These are phyloP conservation scores for Tapirus terrestris DNA, from an alignment of 2,113 vertebrate species.

Conservation along the genomic window DNA sequence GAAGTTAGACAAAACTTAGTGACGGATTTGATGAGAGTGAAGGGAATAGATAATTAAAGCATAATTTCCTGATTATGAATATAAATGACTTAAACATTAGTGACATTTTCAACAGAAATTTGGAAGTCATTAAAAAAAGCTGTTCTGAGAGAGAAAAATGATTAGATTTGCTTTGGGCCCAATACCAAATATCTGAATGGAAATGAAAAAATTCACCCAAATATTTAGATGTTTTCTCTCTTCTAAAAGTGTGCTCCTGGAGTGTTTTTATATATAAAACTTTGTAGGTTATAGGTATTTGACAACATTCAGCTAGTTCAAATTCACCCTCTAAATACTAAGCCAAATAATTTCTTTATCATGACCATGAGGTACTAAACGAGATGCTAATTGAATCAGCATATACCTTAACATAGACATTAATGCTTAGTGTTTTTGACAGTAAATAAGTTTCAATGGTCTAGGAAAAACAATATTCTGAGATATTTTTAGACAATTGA, in stretches of 20 bases:
- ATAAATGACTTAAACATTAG: constrained; percentile 37
- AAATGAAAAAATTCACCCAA: background rate
- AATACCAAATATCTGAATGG: constrained; percentile 17
- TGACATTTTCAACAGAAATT: constrained; percentile 51
- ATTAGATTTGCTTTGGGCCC: background rate
- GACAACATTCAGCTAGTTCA: background rate
- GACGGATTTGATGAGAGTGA: background rate
- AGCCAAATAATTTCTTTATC: background rate
- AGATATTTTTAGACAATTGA: background rate
- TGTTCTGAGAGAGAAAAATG: background rate
- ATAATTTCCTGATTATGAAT: constrained; percentile 18
- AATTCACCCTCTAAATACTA: background rate
- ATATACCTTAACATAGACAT: background rate
- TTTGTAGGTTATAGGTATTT: background rate
- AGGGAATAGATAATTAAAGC: constrained; percentile 35
- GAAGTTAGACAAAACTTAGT: constrained; percentile 10
- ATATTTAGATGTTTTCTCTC: background rate
- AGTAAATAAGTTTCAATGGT: background rate
- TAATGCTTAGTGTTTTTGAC: background rate
- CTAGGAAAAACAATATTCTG: background rate
- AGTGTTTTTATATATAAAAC: background rate
- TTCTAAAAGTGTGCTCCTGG: background rate
- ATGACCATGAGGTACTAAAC: background rate
- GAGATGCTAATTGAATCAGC: background rate
- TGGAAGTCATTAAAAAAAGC: background rate